phyloP scores from a whole-genome alignment of 2,113 vertebrate species.

The Clarias batrachus region DNA sequence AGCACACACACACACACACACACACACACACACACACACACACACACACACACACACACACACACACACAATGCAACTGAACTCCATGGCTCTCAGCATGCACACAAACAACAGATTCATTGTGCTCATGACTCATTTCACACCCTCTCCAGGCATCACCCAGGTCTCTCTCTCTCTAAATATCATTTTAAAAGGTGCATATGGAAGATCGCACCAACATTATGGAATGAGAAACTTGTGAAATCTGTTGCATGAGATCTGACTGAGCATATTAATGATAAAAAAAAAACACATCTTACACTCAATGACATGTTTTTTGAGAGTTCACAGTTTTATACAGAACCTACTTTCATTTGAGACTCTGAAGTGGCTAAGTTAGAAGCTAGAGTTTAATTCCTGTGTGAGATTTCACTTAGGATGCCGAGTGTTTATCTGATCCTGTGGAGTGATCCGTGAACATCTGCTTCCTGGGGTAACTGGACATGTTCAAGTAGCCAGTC shows the following conservation, averaged over 20 bases:
- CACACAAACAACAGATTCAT: neutral
- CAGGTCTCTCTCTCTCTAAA: neutral
- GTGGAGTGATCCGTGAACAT: neutral
- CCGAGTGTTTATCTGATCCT: neutral
- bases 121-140: slow-evolving; percentile 23
- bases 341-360: neutral
- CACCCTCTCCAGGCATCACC: neutral
- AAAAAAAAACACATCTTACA: neutral
- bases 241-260: neutral
- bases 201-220: neutral
- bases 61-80: neutral
- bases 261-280: neutral
- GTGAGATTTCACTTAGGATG: neutral
- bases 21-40: neutral
- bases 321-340: neutral
- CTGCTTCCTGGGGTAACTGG: neutral
- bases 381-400: neutral
- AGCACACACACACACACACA: too few relatives aligned
- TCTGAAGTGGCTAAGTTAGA: neutral
- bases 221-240: neutral
- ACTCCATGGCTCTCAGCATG: neutral
- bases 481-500: neutral
- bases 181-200: slow-evolving; percentile 23
- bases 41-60: neutral
- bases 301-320: neutral